Evolutionary conservation across 2,797 vertebrate species (phyloP).

Genomic region (Anisognathus igniventris): DNA sequence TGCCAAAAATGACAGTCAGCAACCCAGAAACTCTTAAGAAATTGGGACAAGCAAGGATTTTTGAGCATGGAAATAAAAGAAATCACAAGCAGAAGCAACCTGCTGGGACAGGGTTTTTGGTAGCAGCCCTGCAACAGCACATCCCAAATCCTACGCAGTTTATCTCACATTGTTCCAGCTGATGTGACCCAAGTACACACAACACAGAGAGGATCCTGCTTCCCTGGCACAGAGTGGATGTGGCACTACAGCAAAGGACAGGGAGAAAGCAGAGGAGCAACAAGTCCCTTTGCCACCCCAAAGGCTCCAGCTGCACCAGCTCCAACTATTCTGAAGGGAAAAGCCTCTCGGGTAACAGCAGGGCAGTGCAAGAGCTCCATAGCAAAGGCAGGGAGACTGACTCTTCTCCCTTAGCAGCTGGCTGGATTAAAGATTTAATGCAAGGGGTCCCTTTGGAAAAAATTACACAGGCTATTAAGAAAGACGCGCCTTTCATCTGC

Average conservation of each 20-base stretch:
- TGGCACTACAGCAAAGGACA: neutral
- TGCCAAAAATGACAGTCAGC: neutral
- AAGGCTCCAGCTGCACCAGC: neutral
- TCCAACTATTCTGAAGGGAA: neutral
- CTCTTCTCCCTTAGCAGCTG: neutral
- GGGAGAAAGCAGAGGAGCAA: neutral
- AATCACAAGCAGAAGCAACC: neutral
- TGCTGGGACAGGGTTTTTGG: neutral
- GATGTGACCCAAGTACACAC: neutral
- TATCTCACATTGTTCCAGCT: neutral
- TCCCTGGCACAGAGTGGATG: rapidly evolving
- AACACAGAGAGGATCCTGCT: neutral
- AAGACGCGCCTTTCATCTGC: neutral
- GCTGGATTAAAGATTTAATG: constrained; percentile 15
- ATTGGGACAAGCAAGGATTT: neutral
- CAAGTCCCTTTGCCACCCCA: rapidly evolving
- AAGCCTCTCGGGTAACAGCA: neutral
- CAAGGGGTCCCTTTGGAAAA: constrained; percentile 13
- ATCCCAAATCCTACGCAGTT: rapidly evolving
- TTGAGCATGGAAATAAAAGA: neutral
- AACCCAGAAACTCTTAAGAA: neutral
- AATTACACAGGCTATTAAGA: constrained; percentile 29
- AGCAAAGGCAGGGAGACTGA: neutral
- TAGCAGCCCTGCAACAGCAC: neutral
- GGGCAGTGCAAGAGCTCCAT: neutral